These are phyloP conservation scores for Sinocyclocheilus anshuiensis DNA, from an alignment of 2,113 vertebrate genomes.

Conservation along the genomic window DNA sequence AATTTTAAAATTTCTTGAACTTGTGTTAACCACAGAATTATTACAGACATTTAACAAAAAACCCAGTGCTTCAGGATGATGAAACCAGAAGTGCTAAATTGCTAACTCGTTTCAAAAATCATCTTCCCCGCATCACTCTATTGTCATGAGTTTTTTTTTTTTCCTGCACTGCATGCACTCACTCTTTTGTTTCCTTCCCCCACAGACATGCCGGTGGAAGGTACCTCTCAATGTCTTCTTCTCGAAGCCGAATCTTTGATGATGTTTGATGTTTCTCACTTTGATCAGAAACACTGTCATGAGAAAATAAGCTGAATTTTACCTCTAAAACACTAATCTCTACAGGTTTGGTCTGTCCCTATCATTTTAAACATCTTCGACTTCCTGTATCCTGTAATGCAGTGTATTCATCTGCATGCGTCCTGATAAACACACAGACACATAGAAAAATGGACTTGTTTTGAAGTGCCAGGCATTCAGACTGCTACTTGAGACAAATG, in stretches of 20 bases:
- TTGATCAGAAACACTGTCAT: slow-evolving; percentile 12
- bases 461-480: slow-evolving; percentile 30
- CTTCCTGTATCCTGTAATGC: slow-evolving; percentile 29
- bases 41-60: too few species aligned
- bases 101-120: too few species aligned
- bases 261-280: slow-evolving; percentile 77
- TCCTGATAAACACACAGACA: slow-evolving; percentile 1
- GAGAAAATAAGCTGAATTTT: slow-evolving; percentile 51
- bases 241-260: slow-evolving; percentile 90
- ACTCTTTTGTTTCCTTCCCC: slow-evolving; percentile 27
- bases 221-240: slow-evolving; percentile 90
- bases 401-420: slow-evolving; percentile 12
- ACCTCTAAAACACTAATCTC: slow-evolving; percentile 33
- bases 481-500: background rate
- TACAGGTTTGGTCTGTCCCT: slow-evolving; percentile 9
- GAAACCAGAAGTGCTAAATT: too few species aligned
- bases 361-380: slow-evolving; percentile 15
- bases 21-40: too few species aligned
- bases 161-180: too few species aligned
- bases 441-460: background rate
- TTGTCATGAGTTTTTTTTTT: too few species aligned
- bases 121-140: too few species aligned
- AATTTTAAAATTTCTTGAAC: too few species aligned
- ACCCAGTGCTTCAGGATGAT: too few species aligned
- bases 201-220: slow-evolving; percentile 86